Conservation (phyloP, 2,888 invertebrate species). For the Hemicrepidius hirtus region DNA sequence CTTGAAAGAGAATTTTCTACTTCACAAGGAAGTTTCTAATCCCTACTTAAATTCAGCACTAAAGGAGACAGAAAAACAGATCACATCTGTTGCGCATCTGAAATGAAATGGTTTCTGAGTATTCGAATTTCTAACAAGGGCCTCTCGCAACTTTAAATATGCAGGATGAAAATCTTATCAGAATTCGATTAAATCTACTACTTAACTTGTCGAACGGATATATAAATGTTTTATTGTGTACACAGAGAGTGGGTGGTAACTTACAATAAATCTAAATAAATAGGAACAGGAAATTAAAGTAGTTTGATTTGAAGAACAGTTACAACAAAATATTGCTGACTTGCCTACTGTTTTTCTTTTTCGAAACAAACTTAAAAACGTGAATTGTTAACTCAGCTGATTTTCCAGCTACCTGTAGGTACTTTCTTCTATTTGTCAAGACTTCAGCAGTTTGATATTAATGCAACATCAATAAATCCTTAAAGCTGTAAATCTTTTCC, state of each 20-base stretch:
- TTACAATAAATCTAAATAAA: no score
- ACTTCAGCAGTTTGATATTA: slow-evolving; percentile 2
- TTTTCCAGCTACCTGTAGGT: not conserved
- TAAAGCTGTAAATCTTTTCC: not conserved
- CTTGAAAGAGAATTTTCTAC: not conserved
- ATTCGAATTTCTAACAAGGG: not conserved
- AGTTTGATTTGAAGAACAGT: no score
- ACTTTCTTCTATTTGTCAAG: not conserved
- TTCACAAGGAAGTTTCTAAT: slow-evolving; percentile 1
- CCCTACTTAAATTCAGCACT: not conserved
- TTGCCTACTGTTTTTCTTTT: no score
- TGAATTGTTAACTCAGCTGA: no score
- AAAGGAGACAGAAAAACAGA: not conserved
- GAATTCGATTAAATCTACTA: slow-evolving; percentile 5
- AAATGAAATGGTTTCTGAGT: not conserved
- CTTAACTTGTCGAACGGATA: slow-evolving; percentile 1
- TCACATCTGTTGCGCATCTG: slow-evolving; percentile 4
- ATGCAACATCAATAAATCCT: slow-evolving; percentile 1
- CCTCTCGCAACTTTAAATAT: not conserved
- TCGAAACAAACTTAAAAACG: no score
- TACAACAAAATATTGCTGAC: no score
- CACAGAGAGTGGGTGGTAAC: no score
- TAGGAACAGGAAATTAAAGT: no score
- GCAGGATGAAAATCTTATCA: not conserved
- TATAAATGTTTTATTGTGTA: not conserved